Evolutionary conservation across 1,140 invertebrate species (phyloP), one percentile per base, ranked within the genome.

Genomic region (Hesperophylax magnus): DNA sequence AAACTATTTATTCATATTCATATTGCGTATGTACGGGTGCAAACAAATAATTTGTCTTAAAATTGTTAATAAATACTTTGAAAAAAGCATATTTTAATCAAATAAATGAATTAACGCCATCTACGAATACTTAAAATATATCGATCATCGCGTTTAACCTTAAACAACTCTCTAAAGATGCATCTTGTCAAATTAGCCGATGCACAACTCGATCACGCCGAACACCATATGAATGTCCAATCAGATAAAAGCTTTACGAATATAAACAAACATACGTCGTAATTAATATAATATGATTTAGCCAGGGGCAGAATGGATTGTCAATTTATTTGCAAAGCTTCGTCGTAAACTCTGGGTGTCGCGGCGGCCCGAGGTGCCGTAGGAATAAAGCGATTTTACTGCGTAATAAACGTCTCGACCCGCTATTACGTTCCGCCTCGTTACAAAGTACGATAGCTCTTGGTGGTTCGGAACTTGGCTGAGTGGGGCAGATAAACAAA

Each of bases 251-350:
- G 24, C 34, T n/a, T 27, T 22, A 47, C 3, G 39, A 47, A 27
- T 67, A n/a, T 67, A 34, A 34, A 67, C 58, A 67, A 31, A 67
- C 34, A 67, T 17, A 67, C 27, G 63, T 39, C 63, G 24, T 34
- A 67, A 34, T 34, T 39, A 67, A 31, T 34, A 67, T 18, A 67
- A 67, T 39, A 15, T 31, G 63, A 34, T 27, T 76, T 65, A 15
- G 58, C 78, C 78, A 22, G 20, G 54, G 78, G 75, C 78, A 75
- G 56, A 58, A 17, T 18, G 63, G 52, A 31, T 83, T 83, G 67
- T 79, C 69, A 83, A 83, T 83, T 80, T 80, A 80, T 83, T 82
- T 80, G 58, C 75, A 63, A 74, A 80, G 77, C 58, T 39, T 34
- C 53, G 72, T 80, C 67, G 78, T 78, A 80, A 83, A 80, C 58